phyloP scores from a whole-genome alignment of 2,113 vertebrate species.

The Neopipo cinnamomea region DNA sequence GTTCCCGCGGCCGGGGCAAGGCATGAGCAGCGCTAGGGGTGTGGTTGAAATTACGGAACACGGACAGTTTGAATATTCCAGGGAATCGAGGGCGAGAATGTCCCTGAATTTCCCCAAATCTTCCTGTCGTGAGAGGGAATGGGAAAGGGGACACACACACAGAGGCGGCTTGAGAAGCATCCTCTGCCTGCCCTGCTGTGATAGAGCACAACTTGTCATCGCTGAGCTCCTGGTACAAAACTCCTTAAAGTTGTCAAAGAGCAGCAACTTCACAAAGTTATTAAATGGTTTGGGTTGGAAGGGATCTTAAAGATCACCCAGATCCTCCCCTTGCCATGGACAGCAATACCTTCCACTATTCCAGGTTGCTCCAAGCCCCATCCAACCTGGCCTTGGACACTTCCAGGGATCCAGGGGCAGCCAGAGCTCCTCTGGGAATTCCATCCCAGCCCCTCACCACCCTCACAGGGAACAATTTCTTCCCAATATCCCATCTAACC shows the following conservation, averaged over 20 bases:
- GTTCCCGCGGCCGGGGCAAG: too few species aligned
- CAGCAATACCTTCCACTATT: not conserved
- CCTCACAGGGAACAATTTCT: not conserved
- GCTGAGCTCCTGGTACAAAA: fast-evolving
- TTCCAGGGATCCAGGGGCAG: not conserved
- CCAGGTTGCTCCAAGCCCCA: not conserved
- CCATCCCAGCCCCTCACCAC: not conserved
- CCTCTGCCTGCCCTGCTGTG: too few species aligned
- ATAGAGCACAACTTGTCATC: fast-evolving
- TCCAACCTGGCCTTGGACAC: not conserved
- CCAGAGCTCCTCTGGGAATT: not conserved
- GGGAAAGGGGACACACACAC: fast-evolving
- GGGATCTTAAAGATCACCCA: not conserved
- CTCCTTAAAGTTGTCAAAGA: too few species aligned
- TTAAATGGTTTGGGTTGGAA: not conserved
- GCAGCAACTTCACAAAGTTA: not conserved
- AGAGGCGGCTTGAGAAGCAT: fast-evolving
- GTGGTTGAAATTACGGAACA: not conserved
- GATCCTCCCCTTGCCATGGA: not conserved
- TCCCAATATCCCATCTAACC: not conserved
- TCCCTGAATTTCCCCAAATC: too few species aligned
- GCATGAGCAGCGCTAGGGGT: not conserved
- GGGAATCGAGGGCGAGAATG: not conserved
- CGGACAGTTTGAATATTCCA: fast-evolving
- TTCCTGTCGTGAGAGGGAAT: fast-evolving